A percentile compares a stretch with the other conserved stretches of the same genome.
phyloP scores from a whole-genome alignment of 2,113 vertebrate genomes.

The Willisornis vidua region DNA sequence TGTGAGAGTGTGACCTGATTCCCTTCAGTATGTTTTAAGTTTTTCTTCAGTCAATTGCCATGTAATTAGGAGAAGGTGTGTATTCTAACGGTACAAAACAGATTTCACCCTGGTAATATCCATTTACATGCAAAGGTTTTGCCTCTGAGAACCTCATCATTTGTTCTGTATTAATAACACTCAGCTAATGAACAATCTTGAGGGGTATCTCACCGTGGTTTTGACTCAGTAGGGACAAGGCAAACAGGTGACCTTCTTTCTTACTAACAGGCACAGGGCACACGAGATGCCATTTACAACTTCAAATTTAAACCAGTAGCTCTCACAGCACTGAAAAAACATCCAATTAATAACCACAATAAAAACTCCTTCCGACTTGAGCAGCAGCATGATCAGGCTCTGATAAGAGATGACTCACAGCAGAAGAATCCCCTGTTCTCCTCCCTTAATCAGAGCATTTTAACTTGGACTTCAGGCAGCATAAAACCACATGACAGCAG shows the following conservation, averaged over 20 bases:
- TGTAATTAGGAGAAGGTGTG: neutral
- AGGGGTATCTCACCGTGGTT: neutral
- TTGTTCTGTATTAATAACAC: neutral
- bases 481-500: neutral
- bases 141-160: neutral
- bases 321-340: neutral
- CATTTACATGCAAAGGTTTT: neutral
- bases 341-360: neutral
- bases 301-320: neutral
- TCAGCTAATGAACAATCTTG: neutral
- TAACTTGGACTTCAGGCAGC: neutral
- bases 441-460: slow-evolving; percentile 24
- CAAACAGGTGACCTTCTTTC: neutral
- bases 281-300: accelerated
- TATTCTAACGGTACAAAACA: neutral
- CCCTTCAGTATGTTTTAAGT: neutral
- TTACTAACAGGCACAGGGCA: neutral
- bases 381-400: neutral
- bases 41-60: neutral
- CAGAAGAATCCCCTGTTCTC: slow-evolving; percentile 29
- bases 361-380: neutral
- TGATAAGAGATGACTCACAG: neutral
- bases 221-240: neutral
- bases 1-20: neutral
- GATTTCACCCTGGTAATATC: neutral